Conservation (phyloP, 2,113 vertebrate genomes). For the Phoenicopterus ruber region DNA sequence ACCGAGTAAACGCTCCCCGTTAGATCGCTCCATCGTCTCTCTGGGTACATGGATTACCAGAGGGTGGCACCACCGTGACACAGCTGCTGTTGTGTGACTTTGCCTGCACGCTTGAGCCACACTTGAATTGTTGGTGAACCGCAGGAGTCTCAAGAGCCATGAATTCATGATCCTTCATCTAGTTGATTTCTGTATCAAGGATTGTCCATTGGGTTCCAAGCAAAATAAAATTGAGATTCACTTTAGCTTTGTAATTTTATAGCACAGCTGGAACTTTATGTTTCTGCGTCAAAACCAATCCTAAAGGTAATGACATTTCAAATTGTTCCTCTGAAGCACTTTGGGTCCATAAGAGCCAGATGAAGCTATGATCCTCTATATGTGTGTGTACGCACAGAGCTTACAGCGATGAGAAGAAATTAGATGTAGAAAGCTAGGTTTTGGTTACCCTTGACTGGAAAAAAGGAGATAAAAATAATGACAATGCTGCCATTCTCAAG, state of each 20-base stretch:
- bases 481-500: background rate
- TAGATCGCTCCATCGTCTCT: accelerated
- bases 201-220: background rate
- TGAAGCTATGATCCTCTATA: background rate
- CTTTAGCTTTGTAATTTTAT: background rate
- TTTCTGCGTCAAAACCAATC: background rate
- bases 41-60: background rate
- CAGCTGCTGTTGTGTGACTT: background rate
- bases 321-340: background rate
- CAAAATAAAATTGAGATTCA: background rate
- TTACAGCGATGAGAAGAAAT: background rate
- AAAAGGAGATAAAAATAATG: background rate
- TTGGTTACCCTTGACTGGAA: background rate
- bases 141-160: background rate
- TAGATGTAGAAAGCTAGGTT: background rate
- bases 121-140: background rate
- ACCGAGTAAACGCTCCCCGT: background rate
- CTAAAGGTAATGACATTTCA: background rate
- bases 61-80: background rate
- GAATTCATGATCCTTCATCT: background rate
- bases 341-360: background rate
- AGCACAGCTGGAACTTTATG: background rate
- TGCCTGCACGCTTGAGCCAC: background rate
- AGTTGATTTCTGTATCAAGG: background rate
- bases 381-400: background rate